A percentile compares a stretch with the other conserved stretches of the same genome.
Evolutionary conservation across 2,888 invertebrate genomes (phyloP).

Genomic region (Caradrina kadenii): DNA sequence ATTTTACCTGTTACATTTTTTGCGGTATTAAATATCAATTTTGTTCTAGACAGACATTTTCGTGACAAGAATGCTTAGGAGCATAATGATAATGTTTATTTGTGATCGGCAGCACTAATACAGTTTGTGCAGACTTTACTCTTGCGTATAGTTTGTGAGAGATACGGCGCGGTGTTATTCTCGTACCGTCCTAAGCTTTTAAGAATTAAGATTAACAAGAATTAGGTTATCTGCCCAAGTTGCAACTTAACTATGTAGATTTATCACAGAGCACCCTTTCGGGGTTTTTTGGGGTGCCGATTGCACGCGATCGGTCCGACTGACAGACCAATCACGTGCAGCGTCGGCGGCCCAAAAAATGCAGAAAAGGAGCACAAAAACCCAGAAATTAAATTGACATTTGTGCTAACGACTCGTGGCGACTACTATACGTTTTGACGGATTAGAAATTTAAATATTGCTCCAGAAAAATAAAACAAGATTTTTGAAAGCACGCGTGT

Average conservation of each 20-base stretch:
- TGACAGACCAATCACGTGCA: too few species aligned
- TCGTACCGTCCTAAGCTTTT: background rate
- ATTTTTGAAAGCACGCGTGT: background rate
- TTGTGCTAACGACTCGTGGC: too few species aligned
- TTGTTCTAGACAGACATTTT: constrained; percentile 56
- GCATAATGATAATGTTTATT: constrained; percentile 53
- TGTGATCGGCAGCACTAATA: constrained; percentile 34
- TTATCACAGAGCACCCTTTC: too few species aligned
- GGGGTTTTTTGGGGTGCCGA: too few species aligned
- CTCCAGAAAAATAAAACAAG: background rate
- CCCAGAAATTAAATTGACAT: too few species aligned
- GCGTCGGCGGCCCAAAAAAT: too few species aligned
- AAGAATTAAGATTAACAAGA: background rate
- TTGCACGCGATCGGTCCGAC: too few species aligned
- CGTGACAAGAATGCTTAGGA: constrained; percentile 40
- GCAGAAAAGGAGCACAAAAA: too few species aligned
- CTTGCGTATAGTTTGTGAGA: constrained; percentile 24
- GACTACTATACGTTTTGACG: too few species aligned
- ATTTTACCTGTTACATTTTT: constrained; percentile 64
- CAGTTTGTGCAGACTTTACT: constrained; percentile 22
- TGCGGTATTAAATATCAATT: constrained; percentile 72
- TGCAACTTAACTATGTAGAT: background rate
- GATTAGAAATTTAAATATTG: too few species aligned
- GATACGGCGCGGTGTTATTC: constrained; percentile 29
- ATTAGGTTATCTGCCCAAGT: background rate